These are phyloP conservation scores for Drosophila neocordata DNA, from an alignment of 1,140 invertebrate species.

Conservation along the genomic window DNA sequence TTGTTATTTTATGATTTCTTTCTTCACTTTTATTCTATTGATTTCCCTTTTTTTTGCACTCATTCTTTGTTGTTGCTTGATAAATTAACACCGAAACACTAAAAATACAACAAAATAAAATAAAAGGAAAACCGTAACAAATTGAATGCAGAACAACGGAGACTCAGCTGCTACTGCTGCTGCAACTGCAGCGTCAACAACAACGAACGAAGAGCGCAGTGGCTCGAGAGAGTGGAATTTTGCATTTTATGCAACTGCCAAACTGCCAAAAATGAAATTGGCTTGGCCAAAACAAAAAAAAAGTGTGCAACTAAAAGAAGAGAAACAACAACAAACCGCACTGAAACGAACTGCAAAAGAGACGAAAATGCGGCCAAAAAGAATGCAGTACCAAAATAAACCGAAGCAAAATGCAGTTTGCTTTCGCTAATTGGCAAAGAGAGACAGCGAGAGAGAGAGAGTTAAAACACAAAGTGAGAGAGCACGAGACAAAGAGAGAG, in stretches of 20 bases:
- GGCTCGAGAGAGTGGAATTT: conserved; percentile 42
- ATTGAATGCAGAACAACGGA: conserved; percentile 18
- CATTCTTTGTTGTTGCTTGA: conserved; percentile 18
- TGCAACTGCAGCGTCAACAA: neutral
- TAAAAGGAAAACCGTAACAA: conserved; percentile 15
- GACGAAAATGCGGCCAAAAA: conserved; percentile 67
- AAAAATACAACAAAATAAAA: conserved; percentile 27
- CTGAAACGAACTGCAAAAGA: neutral
- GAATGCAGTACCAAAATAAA: conserved; percentile 78
- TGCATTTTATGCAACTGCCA: conserved; percentile 69
- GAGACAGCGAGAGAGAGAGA: conserved; percentile 19
- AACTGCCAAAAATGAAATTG: conserved; percentile 59
- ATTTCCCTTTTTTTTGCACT: conserved; percentile 21
- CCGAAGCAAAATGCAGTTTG: conserved; percentile 59
- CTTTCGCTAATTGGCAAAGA: conserved; percentile 51
- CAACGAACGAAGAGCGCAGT: conserved; percentile 30
- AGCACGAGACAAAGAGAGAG: conserved; percentile 1
- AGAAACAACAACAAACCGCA: conserved; percentile 40
- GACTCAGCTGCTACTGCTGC: conserved; percentile 1
- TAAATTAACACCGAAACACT: conserved; percentile 47
- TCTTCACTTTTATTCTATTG: conserved; percentile 38
- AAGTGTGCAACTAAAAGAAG: conserved; percentile 23
- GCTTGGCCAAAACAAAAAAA: conserved; percentile 43
- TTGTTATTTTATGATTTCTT: neutral
- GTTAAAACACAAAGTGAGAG: conserved; percentile 3